These are phyloP conservation scores for Meriones psammophilus DNA, from an alignment of 2,797 vertebrate genomes.

Conservation along the genomic window DNA sequence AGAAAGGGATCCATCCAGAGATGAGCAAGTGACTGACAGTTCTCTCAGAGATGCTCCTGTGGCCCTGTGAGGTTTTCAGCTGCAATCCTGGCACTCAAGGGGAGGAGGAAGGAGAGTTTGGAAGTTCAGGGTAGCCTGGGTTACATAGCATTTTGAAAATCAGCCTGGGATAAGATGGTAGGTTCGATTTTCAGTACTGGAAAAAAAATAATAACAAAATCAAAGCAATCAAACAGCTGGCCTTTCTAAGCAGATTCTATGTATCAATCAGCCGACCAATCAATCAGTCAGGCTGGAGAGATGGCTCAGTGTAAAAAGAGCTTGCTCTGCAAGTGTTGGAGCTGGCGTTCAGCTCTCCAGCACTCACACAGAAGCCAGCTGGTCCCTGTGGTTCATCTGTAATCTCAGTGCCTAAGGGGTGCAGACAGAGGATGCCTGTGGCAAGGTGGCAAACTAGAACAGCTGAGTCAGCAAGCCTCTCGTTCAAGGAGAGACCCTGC, in stretches of 20 bases:
- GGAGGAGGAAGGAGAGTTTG: background rate
- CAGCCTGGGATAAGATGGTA: background rate
- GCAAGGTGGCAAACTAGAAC: background rate
- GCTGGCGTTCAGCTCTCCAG: background rate
- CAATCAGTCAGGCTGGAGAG: background rate
- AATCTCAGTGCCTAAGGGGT: background rate
- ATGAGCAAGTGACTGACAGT: background rate
- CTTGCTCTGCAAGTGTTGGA: background rate
- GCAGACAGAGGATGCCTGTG: background rate
- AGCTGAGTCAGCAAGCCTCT: background rate
- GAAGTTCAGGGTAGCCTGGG: background rate
- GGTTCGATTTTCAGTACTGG: background rate
- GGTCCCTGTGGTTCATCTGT: background rate
- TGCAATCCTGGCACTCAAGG: background rate
- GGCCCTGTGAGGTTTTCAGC: too few relatives aligned
- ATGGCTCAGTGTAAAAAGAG: background rate
- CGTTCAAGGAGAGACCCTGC: background rate
- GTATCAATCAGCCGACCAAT: background rate
- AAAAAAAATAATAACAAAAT: background rate
- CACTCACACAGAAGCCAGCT: background rate
- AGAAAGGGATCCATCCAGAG: background rate
- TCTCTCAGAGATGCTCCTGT: conserved; percentile 50
- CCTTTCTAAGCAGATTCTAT: background rate
- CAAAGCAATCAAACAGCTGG: background rate
- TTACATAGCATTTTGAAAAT: background rate